phyloP scores from a whole-genome alignment of 2,113 vertebrate genomes.

The Tenebrosternarchus preto region DNA sequence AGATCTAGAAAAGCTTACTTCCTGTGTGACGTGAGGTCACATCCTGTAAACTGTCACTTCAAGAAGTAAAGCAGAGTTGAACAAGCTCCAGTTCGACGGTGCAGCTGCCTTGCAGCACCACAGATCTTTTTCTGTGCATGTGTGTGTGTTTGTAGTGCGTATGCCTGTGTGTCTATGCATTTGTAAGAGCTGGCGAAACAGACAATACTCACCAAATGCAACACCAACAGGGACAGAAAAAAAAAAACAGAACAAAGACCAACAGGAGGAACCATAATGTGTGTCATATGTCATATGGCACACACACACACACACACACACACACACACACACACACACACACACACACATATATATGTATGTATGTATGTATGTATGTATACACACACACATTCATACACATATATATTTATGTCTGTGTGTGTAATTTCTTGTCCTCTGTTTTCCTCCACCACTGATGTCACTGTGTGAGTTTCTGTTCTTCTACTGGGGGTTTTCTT shows the following conservation, averaged over 20 bases:
- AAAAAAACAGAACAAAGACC: conserved; percentile 6
- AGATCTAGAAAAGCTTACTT: conserved; percentile 61
- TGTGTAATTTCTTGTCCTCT: background rate
- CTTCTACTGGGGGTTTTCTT: conserved; percentile 17
- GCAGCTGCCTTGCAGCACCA: too few species aligned
- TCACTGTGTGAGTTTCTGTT: conserved; percentile 2
- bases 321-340: too few species aligned
- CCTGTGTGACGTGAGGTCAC: conserved; percentile 71
- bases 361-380: too few species aligned
- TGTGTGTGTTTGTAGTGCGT: conserved; percentile 3
- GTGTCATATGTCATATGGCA: background rate
- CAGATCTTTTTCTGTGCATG: background rate
- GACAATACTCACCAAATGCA: conserved; percentile 4
- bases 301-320: too few species aligned
- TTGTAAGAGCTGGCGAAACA: background rate
- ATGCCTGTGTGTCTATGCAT: background rate
- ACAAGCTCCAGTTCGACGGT: background rate
- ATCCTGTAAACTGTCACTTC: conserved; percentile 65
- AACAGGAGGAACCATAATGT: conserved; percentile 12
- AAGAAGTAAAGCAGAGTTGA: conserved; percentile 21
- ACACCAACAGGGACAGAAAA: conserved; percentile 5
- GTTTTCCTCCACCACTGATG: background rate
- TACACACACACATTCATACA: too few species aligned
- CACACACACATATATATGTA: too few species aligned
- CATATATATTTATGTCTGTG: too few species aligned